These are phyloP conservation scores for Oryctolagus cuniculus DNA, from an alignment of 2,113 vertebrate genomes.

Conservation along the genomic window mOryCun1.1 NC_091438.1:50524001-50524500, in stretches of 20 bases:
- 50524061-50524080: not conserved
- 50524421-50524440: not conserved
- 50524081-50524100: not conserved
- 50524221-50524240: not conserved
- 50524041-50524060: not conserved
- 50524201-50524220: not conserved
- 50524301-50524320: not conserved
- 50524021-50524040: not conserved
- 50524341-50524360: not conserved
- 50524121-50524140: not conserved
- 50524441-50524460: slow-evolving; percentile 7
- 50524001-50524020: not conserved
- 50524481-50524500: not conserved
- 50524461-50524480: not conserved
- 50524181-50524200: not conserved
- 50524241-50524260: not conserved
- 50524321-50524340: not conserved
- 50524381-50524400: too few species aligned
- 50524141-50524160: not conserved
- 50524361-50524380: too few species aligned
- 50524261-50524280: not conserved
- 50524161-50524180: not conserved
- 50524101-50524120: not conserved
- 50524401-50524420: not conserved
- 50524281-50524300: not conserved